Conservation (phyloP, 1,140 invertebrate genomes). For the Caenorhabditis inopinata region DNA sequence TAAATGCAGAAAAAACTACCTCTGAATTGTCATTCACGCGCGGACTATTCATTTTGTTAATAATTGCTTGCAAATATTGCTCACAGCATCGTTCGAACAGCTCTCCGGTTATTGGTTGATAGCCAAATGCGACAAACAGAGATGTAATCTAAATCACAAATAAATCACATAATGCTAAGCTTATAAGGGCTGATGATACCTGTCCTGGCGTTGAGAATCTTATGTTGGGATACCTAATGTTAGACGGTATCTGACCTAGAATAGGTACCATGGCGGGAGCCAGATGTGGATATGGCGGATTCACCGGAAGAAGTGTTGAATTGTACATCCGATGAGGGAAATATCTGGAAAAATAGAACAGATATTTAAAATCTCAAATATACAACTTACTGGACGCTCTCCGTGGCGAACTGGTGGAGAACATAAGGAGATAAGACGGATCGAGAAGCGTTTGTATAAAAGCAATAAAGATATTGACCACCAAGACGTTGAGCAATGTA, state of each 20-base stretch:
- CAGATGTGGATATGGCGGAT: not conserved
- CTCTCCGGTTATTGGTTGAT: conserved; percentile 19
- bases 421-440: not conserved
- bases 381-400: not conserved
- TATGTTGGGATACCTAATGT: not conserved
- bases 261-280: not conserved
- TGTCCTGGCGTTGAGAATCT: not conserved
- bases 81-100: conserved; percentile 9
- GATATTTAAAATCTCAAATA: too few relatives aligned
- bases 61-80: not conserved
- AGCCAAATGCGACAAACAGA: not conserved
- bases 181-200: too few relatives aligned
- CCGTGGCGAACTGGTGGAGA: not conserved
- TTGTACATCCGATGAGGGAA: not conserved
- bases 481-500: not conserved
- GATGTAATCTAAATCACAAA: too few relatives aligned
- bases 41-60: conserved; percentile 17
- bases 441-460: not conserved
- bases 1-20: not conserved
- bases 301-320: not conserved
- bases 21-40: not conserved
- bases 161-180: too few relatives aligned
- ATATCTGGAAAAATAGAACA: not conserved
- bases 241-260: not conserved
- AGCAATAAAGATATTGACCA: not conserved